Percentiles rank a stretch among this genome's conserved stretches.
Conservation (phyloP, 2,113 vertebrate species). For the Labrus mixtus region DNA sequence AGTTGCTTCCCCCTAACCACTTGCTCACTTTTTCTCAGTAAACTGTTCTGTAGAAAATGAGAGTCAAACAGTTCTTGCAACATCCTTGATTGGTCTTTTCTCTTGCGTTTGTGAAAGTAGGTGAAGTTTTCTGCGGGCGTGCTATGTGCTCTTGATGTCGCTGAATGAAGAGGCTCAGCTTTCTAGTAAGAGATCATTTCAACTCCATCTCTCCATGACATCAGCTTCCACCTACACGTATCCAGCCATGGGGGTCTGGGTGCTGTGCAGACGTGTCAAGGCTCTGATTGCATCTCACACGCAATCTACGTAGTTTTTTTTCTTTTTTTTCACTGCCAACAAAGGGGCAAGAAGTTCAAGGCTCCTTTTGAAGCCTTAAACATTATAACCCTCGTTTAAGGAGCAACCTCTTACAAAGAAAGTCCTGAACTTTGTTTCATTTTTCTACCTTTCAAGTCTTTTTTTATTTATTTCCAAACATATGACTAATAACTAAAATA, state of each 20-base stretch:
- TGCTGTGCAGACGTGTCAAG: slow-evolving; percentile 48
- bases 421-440: background rate
- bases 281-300: slow-evolving; percentile 61
- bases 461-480: background rate
- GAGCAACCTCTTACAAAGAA: background rate
- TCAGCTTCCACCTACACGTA: slow-evolving; percentile 63
- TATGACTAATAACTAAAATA: background rate
- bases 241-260: slow-evolving; percentile 40
- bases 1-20: slow-evolving; percentile 10
- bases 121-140: slow-evolving; percentile 22
- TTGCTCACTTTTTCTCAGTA: background rate
- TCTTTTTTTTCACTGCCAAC: slow-evolving; percentile 36
- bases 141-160: slow-evolving; percentile 25
- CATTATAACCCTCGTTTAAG: background rate
- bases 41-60: no score
- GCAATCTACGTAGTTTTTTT: background rate
- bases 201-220: slow-evolving; percentile 74
- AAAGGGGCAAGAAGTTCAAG: slow-evolving; percentile 34
- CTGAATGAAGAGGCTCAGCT: slow-evolving; percentile 36
- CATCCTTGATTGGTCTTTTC: background rate
- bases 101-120: slow-evolving; percentile 37
- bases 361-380: slow-evolving; percentile 20
- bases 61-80: background rate
- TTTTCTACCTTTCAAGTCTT: background rate
- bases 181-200: slow-evolving; percentile 67